Base-by-base conservation (phyloP, 1,140 invertebrate species). In the Dinothrombium tinctorium region DNA sequence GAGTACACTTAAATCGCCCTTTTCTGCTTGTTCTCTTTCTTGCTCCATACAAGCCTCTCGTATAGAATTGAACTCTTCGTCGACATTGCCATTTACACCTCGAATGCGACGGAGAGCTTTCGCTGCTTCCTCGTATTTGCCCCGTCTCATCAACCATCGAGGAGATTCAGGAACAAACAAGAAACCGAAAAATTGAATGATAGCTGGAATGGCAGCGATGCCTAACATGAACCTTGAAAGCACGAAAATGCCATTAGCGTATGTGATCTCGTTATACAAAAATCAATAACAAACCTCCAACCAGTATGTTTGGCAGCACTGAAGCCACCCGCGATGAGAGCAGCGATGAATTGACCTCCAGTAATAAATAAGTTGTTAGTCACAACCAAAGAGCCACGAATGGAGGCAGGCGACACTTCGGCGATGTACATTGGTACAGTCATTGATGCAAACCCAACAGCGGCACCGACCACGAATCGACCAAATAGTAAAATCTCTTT, bases 341-440 rank as follows among this genome's bases (percentile, higher is more conserved):
- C 60, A 7, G 69, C 64, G 14, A 67, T 50, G 43, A 69, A 58
- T 52, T 70, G 65, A 23, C 69, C 69, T 45, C 61, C 25, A 11
- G 68, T 70, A 17, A 71, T 64, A 57, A 69, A 68, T 19, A 65
- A 54, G 36, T 61, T 62, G 46, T 71, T 69, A n/a, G 64, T 54
- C 2, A 67, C 67, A 1, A 71, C 62, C 9, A 71, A 51, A 28
- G 56, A 51, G 6, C 69, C 69, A 4, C 69, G 53, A 20, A 59
- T 55, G 41, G 66, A 52, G n/a, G 59, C 47, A 0, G 66, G 65
- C 2, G 69, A 58, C 23, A 63, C 60, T 54, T 71, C 69, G 5
- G 66, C 65, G 21, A 72, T 62, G 51, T 71, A 72, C 53, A 71
- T 64, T 2, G 69, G 69, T 6, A 71, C 65, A n/a, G 62, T 62